Base-by-base conservation (phyloP, 2,113 vertebrate genomes). In the Romanogobio albipinnatus region DNA sequence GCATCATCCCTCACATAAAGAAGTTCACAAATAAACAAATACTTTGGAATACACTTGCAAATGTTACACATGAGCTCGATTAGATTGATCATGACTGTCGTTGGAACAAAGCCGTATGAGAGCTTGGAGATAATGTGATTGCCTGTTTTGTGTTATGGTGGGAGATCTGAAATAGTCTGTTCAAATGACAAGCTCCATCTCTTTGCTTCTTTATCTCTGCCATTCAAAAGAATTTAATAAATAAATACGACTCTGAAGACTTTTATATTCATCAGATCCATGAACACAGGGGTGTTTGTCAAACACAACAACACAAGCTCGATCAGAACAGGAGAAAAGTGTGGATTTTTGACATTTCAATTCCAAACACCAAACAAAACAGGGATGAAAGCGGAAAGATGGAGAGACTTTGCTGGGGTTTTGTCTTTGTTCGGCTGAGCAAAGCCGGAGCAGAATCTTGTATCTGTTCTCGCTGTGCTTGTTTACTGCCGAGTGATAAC, bases 241-340 rank as follows among this genome's bases (percentile, higher is more conserved):
- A 89, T 90, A 90, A 92, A 88, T 87, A 75, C 87, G 66, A 64
- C 88, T 84, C 79, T 82, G 86, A 90, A 70, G 73, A 87, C 77
- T 86, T 92, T 90, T 89, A 86, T 93, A 89, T 93, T 93, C 91
- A 90, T 89, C 84, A 89, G 58, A 87, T 89, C 84, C 83, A 81
- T n/a, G 56, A 89, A 90, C 87, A 82, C 88, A 89, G 91, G 91
- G 90, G 84, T 75, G 49, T 85, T 64, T 77, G 86, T 91, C 85
- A 91, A 85, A 83, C 90, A 87, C 84, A 88, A 87, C 88, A 81
- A 83, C 47, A 85, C 89, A 87, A 89, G 90, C 90, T 91, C 90
- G 84, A 91, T 92, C 87, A 90, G 82, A 89, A 83, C 83, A 89
- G 77, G 56, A 87, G 86, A 79, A 85, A 83, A 86, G 56, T 81